Evolutionary conservation across 2,797 vertebrate genomes (phyloP).

Genomic region (Lepilemur ruficaudatus): DNA sequence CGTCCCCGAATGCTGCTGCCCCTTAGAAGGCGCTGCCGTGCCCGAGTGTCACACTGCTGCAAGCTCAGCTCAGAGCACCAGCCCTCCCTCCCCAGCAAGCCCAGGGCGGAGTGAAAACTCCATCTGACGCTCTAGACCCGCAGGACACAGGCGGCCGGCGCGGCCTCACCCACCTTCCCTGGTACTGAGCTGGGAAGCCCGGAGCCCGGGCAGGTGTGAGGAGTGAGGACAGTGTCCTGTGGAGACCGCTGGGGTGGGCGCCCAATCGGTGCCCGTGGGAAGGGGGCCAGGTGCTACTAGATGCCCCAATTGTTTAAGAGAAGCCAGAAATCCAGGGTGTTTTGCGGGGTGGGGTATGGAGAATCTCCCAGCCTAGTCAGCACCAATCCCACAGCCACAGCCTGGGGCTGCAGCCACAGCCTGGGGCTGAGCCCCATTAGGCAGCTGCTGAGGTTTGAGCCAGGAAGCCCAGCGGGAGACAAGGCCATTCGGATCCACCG

Average conservation of each 20-base stretch:
- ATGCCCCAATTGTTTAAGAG: background rate
- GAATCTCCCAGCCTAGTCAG: background rate
- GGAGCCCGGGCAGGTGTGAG: background rate
- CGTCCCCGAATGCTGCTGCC: fast-evolving
- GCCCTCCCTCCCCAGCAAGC: background rate
- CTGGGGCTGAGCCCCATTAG: background rate
- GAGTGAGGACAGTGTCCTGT: background rate
- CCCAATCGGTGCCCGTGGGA: background rate
- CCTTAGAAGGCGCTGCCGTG: background rate
- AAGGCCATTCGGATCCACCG: background rate
- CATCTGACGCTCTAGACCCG: no score
- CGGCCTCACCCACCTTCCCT: fast-evolving
- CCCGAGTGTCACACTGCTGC: background rate
- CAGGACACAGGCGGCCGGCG: background rate
- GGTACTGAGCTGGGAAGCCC: fast-evolving
- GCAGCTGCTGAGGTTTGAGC: background rate
- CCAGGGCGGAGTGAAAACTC: fast-evolving
- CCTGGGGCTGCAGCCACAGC: background rate
- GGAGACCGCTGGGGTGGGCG: background rate
- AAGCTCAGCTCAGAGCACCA: background rate
- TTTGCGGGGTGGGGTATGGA: no score
- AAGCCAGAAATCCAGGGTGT: background rate
- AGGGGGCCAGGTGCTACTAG: background rate
- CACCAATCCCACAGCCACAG: background rate
- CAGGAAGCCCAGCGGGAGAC: background rate